Percentiles rank a stretch among this genome's conserved stretches.
Evolutionary conservation across 2,113 vertebrate genomes (phyloP).

Genomic region (Colinus virginianus): DNA sequence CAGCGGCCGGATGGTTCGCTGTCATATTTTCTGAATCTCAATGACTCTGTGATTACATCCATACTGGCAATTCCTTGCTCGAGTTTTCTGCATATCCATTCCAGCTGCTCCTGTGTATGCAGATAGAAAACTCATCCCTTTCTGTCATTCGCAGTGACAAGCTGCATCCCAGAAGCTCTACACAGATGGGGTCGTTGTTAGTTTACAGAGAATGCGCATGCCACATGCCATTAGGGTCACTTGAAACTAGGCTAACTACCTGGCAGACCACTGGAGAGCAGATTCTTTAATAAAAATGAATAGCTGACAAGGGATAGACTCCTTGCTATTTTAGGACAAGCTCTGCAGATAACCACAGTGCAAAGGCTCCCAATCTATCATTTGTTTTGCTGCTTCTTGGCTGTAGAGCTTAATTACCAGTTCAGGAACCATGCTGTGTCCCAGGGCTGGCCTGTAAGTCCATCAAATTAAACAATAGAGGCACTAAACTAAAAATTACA

Average conservation of each 20-base stretch:
- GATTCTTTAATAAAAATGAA: constrained; percentile 38
- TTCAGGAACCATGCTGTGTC: neutral
- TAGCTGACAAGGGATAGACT: neutral
- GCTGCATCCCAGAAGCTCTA: neutral
- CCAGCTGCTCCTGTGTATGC: neutral
- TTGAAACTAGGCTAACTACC: constrained; percentile 54
- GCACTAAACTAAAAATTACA: constrained; percentile 28
- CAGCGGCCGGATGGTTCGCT: neutral
- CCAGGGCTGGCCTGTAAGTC: constrained; percentile 5
- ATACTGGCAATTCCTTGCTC: neutral
- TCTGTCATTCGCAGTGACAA: neutral
- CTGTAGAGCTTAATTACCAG: constrained; percentile 40
- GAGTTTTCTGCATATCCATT: neutral
- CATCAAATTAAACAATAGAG: constrained; percentile 8
- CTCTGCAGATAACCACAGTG: neutral
- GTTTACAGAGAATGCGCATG: neutral
- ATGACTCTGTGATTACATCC: neutral
- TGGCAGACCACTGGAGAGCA: neutral
- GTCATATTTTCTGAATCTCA: too few species aligned
- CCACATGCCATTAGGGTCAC: neutral
- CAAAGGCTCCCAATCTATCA: constrained; percentile 16
- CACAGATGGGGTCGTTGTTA: neutral
- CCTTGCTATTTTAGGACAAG: constrained; percentile 46
- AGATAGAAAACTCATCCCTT: neutral
- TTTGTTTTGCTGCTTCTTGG: constrained; percentile 32